Evolutionary conservation across 2,888 invertebrate species (phyloP).

Genomic region (Phania funesta): DNA sequence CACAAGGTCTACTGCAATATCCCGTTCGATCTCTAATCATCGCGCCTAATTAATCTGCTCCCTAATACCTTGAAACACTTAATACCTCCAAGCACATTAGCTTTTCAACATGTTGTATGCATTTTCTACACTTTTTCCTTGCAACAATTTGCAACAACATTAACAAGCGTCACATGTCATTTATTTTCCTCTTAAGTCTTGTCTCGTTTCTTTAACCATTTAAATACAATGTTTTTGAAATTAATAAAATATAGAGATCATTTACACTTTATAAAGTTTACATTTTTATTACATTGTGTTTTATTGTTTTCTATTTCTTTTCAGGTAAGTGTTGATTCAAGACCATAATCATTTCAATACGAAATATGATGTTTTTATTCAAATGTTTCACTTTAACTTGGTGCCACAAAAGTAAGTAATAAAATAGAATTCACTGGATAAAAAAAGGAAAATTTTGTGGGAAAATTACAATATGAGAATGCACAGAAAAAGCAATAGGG

Average conservation of each 20-base stretch:
- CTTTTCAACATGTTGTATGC: slow-evolving; percentile 13
- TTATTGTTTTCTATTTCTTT: slow-evolving; percentile 34
- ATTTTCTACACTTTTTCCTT: neutral
- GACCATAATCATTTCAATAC: neutral
- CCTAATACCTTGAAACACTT: slow-evolving; percentile 12
- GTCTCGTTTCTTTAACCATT: neutral
- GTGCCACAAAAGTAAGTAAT: slow-evolving; percentile 11
- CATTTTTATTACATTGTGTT: slow-evolving; percentile 5
- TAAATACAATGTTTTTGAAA: neutral
- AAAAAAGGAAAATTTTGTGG: neutral
- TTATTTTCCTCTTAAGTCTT: slow-evolving; percentile 29
- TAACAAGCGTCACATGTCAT: slow-evolving; percentile 59
- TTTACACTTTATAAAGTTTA: slow-evolving; percentile 11
- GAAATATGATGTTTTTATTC: neutral
- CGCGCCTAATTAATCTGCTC: too few relatives aligned
- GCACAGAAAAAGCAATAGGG: too few relatives aligned
- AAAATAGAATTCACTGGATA: neutral
- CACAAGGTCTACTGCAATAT: too few relatives aligned
- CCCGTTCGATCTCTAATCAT: too few relatives aligned
- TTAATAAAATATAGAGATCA: neutral
- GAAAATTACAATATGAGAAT: neutral
- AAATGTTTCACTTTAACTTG: neutral
- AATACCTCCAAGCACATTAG: slow-evolving; percentile 7
- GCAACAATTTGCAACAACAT: slow-evolving; percentile 35
- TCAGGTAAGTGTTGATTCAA: slow-evolving; percentile 49